phyloP scores from a whole-genome alignment of 2,888 invertebrate species.

The Phengaris alcon region DNA sequence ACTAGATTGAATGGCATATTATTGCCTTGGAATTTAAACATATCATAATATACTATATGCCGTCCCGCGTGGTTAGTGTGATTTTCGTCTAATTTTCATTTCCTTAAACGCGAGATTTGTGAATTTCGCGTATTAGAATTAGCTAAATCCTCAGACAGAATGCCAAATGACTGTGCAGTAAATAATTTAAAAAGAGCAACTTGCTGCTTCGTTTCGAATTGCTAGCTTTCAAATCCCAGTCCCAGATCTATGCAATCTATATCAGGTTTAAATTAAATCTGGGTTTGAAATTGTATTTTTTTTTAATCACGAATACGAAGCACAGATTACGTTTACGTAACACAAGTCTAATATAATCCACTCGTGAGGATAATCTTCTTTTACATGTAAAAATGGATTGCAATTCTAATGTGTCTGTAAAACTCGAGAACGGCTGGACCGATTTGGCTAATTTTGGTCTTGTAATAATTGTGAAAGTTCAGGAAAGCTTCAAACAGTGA shows the following conservation, averaged over 20 bases:
- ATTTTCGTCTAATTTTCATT: neutral
- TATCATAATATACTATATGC: neutral
- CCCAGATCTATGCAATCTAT: neutral
- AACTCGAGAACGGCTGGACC: no score
- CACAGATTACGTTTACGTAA: no score
- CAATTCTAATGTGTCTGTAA: no score
- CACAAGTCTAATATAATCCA: no score
- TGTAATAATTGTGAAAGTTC: no score
- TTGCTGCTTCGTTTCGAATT: neutral
- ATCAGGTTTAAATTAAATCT: slow-evolving; percentile 8
- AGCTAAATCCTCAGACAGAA: neutral
- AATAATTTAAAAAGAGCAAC: neutral
- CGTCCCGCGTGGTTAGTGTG: no score
- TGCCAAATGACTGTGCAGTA: neutral
- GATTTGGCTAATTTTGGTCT: no score
- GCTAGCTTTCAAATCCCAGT: slow-evolving; percentile 2
- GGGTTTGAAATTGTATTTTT: neutral
- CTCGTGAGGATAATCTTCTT: no score
- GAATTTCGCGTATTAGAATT: neutral
- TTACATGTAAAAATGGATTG: no score
- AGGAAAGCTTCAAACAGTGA: no score
- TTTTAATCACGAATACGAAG: neutral
- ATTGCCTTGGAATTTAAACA: no score
- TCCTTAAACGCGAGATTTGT: neutral
- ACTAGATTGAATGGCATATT: no score